Conservation (phyloP, 2,113 vertebrate genomes). For the Columba janthina region DNA sequence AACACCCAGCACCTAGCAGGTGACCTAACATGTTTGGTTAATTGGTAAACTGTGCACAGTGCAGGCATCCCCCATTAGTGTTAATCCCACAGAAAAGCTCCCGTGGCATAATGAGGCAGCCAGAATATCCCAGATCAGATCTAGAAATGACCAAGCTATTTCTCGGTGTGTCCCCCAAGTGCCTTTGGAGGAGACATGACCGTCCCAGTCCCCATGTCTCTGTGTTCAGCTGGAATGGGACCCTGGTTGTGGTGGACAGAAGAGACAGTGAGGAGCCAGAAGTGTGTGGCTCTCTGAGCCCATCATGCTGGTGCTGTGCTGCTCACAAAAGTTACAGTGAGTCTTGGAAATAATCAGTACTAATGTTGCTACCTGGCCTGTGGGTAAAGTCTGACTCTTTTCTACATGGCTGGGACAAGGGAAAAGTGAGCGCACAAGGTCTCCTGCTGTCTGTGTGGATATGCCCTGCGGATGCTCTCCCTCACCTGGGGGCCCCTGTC, state of each 20-base stretch:
- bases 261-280: background rate
- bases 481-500: background rate
- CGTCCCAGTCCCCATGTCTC: background rate
- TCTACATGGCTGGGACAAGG: background rate
- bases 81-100: background rate
- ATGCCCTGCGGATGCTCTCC: background rate
- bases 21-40: background rate
- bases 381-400: background rate
- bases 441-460: background rate
- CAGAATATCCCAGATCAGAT: background rate
- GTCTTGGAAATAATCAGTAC: background rate
- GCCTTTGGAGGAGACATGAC: background rate
- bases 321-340: background rate
- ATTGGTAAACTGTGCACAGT: too few relatives aligned
- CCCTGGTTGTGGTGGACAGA: background rate
- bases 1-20: background rate
- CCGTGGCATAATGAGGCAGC: background rate
- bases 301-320: rapidly evolving
- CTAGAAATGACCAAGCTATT: background rate
- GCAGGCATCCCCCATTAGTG: background rate
- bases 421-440: background rate
- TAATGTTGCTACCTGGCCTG: background rate
- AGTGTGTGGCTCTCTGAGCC: background rate
- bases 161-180: rapidly evolving
- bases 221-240: background rate